These are phyloP conservation scores for Hirudo medicinalis DNA, from an alignment of 1,140 invertebrate species.

Conservation along the genomic window DNA sequence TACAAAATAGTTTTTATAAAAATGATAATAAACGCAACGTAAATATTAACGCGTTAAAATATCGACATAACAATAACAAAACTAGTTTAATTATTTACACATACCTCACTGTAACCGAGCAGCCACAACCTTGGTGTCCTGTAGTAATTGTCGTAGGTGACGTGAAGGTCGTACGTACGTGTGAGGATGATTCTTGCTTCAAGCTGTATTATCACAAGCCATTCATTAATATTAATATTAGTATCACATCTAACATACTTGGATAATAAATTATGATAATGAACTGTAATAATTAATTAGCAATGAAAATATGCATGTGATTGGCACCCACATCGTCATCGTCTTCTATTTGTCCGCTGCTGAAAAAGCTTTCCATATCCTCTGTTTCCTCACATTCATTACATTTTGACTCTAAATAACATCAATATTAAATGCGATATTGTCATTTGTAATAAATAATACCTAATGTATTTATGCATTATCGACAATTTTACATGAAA, in stretches of 20 bases:
- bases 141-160: conserved; percentile 99
- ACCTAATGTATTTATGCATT: no score
- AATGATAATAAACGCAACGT: no score
- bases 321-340: conserved; percentile 42
- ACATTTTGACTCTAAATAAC: no score
- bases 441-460: no score
- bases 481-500: no score
- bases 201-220: neutral
- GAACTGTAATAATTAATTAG: neutral
- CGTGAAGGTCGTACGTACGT: conserved; percentile 94
- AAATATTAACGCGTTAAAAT: neutral
- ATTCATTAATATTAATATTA: neutral
- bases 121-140: conserved; percentile 95
- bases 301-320: neutral
- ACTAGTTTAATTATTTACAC: no score
- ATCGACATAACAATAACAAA: neutral
- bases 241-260: no score
- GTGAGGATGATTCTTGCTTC: conserved; percentile 62
- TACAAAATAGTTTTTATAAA: no score
- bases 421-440: no score
- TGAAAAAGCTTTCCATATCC: conserved; percentile 23
- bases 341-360: conserved; percentile 42
- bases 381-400: no score
- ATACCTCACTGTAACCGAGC: conserved; percentile 87
- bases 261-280: no score